Percentiles rank a stretch among this genome's conserved stretches.
phyloP scores from a whole-genome alignment of 2,888 invertebrate species.

The Orthosia cruda region DNA sequence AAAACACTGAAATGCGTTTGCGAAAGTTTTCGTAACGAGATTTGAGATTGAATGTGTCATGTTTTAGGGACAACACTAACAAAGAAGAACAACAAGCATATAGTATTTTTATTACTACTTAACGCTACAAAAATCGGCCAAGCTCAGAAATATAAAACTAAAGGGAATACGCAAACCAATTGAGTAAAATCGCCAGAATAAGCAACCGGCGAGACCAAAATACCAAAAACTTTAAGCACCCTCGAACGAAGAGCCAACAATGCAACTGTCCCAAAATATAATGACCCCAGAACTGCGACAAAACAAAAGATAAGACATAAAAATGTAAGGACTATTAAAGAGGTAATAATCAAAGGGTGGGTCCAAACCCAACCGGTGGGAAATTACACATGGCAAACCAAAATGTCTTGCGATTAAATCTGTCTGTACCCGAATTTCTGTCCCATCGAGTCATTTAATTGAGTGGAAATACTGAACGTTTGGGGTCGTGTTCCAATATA shows the following conservation, averaged over 20 bases:
- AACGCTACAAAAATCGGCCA: neutral
- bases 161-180: neutral
- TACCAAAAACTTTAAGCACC: slow-evolving; percentile 43
- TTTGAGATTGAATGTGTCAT: neutral
- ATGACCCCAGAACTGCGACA: slow-evolving; percentile 41
- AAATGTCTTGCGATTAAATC: slow-evolving; percentile 87
- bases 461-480: slow-evolving; percentile 83
- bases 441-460: slow-evolving; percentile 86
- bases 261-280: slow-evolving; percentile 33
- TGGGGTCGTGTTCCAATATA: slow-evolving; percentile 77
- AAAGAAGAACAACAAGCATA: too few relatives aligned
- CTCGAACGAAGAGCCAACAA: slow-evolving; percentile 43
- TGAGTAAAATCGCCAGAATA: slow-evolving; percentile 20
- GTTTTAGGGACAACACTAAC: neutral
- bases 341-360: slow-evolving; percentile 76
- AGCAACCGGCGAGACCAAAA: slow-evolving; percentile 28
- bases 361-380: slow-evolving; percentile 75
- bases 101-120: too few relatives aligned
- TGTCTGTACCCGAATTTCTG: slow-evolving; percentile 83
- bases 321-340: slow-evolving; percentile 72
- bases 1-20: slow-evolving; percentile 1
- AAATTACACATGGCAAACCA: slow-evolving; percentile 84
- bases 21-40: slow-evolving; percentile 1
- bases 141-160: neutral
- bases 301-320: slow-evolving; percentile 64